Conservation (phyloP, 2,113 vertebrate species). For the Bos javanicus region DNA sequence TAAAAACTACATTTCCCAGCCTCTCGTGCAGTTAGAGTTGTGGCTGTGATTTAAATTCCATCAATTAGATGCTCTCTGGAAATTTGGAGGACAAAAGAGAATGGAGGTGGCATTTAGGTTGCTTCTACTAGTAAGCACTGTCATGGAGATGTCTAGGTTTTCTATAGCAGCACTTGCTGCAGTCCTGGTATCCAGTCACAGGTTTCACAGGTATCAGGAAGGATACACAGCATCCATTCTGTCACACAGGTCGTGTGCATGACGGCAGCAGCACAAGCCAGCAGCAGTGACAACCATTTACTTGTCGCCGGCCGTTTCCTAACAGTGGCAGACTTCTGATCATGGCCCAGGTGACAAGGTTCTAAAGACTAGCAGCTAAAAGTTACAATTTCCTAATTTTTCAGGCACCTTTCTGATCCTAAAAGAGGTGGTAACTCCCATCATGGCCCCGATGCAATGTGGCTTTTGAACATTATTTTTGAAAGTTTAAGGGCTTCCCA, state of each 20-base stretch:
- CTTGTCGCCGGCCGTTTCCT: neutral
- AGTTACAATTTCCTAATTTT: constrained; percentile 5
- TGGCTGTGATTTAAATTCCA: neutral
- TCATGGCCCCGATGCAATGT: neutral
- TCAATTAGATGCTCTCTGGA: neutral
- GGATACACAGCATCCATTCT: neutral
- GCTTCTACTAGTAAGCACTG: neutral
- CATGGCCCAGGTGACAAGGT: neutral
- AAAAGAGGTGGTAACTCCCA: neutral
- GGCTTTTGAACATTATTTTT: neutral
- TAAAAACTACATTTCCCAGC: neutral
- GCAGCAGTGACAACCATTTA: neutral
- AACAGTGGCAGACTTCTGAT: neutral
- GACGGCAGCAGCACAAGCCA: neutral
- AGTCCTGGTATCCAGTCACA: neutral
- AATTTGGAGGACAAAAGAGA: neutral
- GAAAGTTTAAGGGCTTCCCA: constrained; percentile 11
- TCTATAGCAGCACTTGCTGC: neutral
- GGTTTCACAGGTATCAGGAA: neutral
- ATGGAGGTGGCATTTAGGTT: neutral
- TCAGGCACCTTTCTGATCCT: neutral
- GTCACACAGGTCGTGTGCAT: neutral
- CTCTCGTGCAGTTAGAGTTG: neutral
- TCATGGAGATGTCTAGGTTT: neutral
- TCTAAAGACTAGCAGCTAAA: neutral